phyloP scores from a whole-genome alignment of 30 jellyfish, hydroid and myxozoan species.

The Haliclystus octoradiatus region DNA sequence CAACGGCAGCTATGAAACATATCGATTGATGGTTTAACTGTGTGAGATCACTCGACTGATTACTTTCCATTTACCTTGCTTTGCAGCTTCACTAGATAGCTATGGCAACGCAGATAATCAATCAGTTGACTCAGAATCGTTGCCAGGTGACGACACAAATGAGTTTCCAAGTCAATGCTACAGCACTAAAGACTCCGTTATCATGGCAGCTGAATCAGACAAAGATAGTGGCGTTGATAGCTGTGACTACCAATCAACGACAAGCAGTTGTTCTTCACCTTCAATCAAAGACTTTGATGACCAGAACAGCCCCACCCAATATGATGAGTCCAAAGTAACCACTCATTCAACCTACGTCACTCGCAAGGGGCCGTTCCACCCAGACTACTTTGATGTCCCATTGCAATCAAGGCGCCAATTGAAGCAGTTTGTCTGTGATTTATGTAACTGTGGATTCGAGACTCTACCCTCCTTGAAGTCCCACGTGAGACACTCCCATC shows the following conservation, averaged over 20 bases:
- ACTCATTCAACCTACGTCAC: slow-evolving; percentile 3
- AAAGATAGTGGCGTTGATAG: slow-evolving; percentile 81
- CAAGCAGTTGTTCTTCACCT: slow-evolving; percentile 55
- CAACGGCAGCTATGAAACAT: slow-evolving; percentile 42
- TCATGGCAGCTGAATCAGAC: slow-evolving; percentile 25
- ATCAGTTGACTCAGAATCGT: background rate
- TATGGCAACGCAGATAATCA: too few relatives aligned
- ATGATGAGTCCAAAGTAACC: background rate
- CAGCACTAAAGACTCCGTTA: slow-evolving; percentile 9
- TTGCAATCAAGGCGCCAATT: slow-evolving; percentile 7
- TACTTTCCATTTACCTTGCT: too few relatives aligned
- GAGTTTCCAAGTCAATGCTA: background rate
- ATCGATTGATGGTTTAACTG: too few relatives aligned
- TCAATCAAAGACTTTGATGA: slow-evolving; percentile 29
- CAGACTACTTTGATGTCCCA: slow-evolving; percentile 18
- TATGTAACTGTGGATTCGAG: slow-evolving; percentile 87
- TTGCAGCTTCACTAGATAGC: too few relatives aligned
- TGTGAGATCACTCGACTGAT: too few relatives aligned
- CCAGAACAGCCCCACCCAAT: background rate
- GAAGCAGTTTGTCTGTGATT: slow-evolving; percentile 74
- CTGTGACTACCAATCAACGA: slow-evolving; percentile 41
- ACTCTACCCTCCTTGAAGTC: slow-evolving; percentile 73
- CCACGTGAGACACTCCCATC: slow-evolving; percentile 96
- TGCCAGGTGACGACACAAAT: background rate
- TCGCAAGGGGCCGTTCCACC: slow-evolving; percentile 6